Evolutionary conservation across 2,113 vertebrate genomes (phyloP), one percentile per base, ranked within the genome.

Genomic region (Pygoscelis antarcticus): DNA sequence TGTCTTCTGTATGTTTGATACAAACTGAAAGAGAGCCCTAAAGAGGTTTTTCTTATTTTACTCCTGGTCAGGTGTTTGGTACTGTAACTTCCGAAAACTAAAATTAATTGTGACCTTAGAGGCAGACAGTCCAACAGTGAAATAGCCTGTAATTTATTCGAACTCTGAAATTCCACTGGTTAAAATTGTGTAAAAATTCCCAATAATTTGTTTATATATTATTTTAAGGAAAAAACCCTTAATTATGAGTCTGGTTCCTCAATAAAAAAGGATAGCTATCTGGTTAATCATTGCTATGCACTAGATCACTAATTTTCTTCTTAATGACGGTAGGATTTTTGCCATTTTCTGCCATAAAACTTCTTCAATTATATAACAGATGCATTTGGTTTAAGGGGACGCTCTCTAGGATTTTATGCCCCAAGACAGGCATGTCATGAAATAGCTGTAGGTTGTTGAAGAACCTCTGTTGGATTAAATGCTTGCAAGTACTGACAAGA

Each of bases 321-420:
- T 74, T 83, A 81, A 86, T 60, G 55, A 55, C 54, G 70, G 83
- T 44, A 80, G 60, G 44, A 55, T 74, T 93, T 96, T 93, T 92
- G 66, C 40, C 9, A 42, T 93, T 94, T 76, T 81, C 32, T n/a
- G 36, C 47, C 34, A 77, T 93, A 95, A 95, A 92, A 83, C n/a
- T 68, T 42, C 60, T 75, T 90, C 76, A 90, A 40, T 94, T 90
- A 65, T 58, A 15, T 79, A 94, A 90, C 1, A 2, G 68, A 90
- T 77, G 38, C 11, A 13, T 72, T 80, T 92, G 87, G 81, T 94
- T 96, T 78, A 87, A 66, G 42, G 80, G 64, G 68, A 83, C 2
- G 13, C 85, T 94, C 58, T 84, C 86, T 88, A 81, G 86, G 94
- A 92, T 93, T 95, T 95, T 71, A 60, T 86, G 85, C 65, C 90